Base-by-base conservation (phyloP, 2,113 vertebrate species). In the Paradisaea rubra region DNA sequence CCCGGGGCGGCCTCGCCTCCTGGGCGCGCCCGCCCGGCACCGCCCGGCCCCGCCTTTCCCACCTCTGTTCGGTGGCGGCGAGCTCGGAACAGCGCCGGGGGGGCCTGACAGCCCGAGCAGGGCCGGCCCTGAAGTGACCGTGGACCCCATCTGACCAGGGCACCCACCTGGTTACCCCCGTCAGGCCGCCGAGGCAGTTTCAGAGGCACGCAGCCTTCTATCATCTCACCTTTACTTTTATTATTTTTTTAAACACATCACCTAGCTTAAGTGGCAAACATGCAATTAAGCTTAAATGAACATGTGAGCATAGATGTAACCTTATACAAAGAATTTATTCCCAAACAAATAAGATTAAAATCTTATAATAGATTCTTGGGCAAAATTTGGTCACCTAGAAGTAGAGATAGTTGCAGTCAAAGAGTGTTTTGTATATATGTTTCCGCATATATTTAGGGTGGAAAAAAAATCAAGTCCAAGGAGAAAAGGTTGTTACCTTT, bases 61-160 rank as follows among this genome's bases (percentile, higher is more conserved):
- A 0, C 10, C 18, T 19, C n/a, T 41, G 4, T 4, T 20, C 13
- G 4, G 9, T 2, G 42, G 5, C 13, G 2, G 4, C 35, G 2
- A 10, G 31, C 11, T 35, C 13, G 35, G 50, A 37, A 7, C 9
- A 11, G 35, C 11, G 16, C 11, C 3, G 24, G 6, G 4, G 4
- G 3, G 12, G 3, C 2, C 4, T 25, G 56, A 2, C 16, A 31
- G 41, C 49, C 25, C 21, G 4, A 37, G 68, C 27, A 5, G 10
- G 22, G 28, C 59, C 10, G 23, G 23, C 39, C 31, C 23, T n/a
- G 69, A 30, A n/a, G 86, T n/a, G 77, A 8, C 19, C 15, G 5
- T 9, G 33, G 10, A 15, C 2, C 31, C 25, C 35, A 6, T 33
- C 27, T n/a, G 60, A 30, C 8, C 33, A 6, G 23, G 21, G 25